Conservation (phyloP, 1,140 invertebrate genomes). For the Ceratosolen solmsi region DNA sequence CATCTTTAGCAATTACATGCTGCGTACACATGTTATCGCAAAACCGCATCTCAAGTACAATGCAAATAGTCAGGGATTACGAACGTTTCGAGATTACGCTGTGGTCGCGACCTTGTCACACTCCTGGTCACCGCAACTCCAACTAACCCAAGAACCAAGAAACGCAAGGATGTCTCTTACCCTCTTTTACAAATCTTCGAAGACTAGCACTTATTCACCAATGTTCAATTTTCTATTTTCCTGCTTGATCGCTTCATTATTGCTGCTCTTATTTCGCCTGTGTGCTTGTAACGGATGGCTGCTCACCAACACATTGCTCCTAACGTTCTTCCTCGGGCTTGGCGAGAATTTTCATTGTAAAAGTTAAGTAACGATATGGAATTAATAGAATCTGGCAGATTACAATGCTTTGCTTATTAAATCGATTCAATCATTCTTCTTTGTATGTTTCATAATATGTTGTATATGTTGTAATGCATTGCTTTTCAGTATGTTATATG, state of each 20-base stretch:
- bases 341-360: background rate
- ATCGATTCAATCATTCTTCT: background rate
- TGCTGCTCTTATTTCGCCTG: background rate
- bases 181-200: no score
- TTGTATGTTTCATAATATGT: background rate
- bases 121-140: background rate
- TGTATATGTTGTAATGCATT: background rate
- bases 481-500: background rate
- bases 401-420: background rate
- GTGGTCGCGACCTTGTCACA: background rate
- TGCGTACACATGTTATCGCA: background rate
- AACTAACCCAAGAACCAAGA: conserved; percentile 11
- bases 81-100: background rate
- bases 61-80: conserved; percentile 22
- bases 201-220: no score
- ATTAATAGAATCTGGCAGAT: background rate
- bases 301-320: background rate
- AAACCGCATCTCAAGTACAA: conserved; percentile 17
- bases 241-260: background rate
- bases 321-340: background rate
- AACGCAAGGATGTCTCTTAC: background rate
- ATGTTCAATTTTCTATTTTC: background rate
- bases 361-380: background rate
- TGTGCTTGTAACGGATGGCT: background rate
- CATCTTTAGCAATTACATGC: no score